These are phyloP conservation scores for Dromas ardeola DNA, from an alignment of 2,113 vertebrate species.

Conservation along the genomic window DNA sequence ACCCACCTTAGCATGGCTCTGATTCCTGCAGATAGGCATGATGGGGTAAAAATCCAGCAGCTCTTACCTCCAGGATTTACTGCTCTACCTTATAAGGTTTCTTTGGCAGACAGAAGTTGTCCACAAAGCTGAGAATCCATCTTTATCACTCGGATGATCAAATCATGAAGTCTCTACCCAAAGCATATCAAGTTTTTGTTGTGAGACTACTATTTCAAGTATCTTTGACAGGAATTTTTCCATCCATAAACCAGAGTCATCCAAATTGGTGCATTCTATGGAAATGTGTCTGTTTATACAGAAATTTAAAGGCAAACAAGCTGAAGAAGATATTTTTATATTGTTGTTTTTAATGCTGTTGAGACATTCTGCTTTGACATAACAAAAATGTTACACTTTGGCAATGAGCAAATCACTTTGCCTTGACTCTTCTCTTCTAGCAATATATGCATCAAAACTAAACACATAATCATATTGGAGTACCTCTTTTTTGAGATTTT, in stretches of 20 bases:
- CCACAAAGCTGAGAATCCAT: neutral
- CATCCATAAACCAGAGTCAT: neutral
- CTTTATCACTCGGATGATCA: neutral
- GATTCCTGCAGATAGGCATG: neutral
- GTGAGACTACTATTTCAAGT: neutral
- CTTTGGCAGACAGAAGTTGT: neutral
- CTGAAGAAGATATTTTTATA: neutral
- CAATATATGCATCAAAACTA: neutral
- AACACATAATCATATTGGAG: neutral
- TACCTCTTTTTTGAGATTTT: neutral
- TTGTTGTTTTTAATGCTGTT: neutral
- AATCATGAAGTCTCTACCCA: neutral
- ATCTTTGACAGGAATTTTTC: neutral
- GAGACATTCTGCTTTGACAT: neutral
- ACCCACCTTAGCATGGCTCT: neutral
- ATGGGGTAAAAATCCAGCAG: neutral
- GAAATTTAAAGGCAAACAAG: neutral
- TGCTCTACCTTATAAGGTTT: neutral
- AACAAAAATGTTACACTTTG: neutral
- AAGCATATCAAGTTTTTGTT: neutral
- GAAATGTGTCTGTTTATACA: neutral
- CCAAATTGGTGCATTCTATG: neutral
- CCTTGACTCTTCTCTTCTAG: neutral
- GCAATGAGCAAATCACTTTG: neutral
- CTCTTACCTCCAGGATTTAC: neutral